phyloP scores from a whole-genome alignment of 2,888 invertebrate genomes.

The Pyrochroa serraticornis region DNA sequence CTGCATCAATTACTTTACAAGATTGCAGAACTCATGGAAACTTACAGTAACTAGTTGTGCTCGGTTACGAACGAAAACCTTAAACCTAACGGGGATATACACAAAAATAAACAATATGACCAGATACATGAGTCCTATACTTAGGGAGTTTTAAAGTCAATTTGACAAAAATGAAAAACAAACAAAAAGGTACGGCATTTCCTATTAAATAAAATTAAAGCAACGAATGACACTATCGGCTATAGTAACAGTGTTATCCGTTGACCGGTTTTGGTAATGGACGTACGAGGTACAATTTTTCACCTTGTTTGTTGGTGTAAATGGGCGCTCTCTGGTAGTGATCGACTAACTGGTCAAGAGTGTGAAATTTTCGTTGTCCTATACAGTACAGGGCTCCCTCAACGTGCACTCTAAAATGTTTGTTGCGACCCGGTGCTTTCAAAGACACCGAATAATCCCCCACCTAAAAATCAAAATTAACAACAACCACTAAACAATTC shows the following conservation, averaged over 20 bases:
- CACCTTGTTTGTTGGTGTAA: slow-evolving; percentile 96
- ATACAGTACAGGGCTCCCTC: slow-evolving; percentile 93
- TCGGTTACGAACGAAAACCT: slow-evolving; percentile 2
- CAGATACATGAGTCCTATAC: slow-evolving; percentile 35
- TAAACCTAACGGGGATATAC: slow-evolving; percentile 25
- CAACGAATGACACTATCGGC: slow-evolving; percentile 1
- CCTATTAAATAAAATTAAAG: slow-evolving; percentile 10
- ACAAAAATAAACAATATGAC: slow-evolving; percentile 43
- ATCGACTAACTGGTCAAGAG: slow-evolving; percentile 94
- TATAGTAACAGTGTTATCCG: slow-evolving; percentile 34
- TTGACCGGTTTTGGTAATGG: slow-evolving; percentile 76
- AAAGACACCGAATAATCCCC: slow-evolving; percentile 98
- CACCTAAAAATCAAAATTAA: slow-evolving; percentile 68
- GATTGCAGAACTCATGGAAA: slow-evolving; percentile 11
- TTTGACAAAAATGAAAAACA: slow-evolving; percentile 10
- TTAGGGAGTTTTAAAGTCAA: slow-evolving; percentile 18
- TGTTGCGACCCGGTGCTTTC: slow-evolving; percentile 97
- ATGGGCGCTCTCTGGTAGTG: slow-evolving; percentile 99
- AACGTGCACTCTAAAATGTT: slow-evolving; percentile 98
- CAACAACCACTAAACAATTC: background rate
- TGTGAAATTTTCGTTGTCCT: slow-evolving; percentile 96
- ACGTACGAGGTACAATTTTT: slow-evolving; percentile 95
- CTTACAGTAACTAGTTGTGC: slow-evolving; percentile 26
- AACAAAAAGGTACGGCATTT: background rate
- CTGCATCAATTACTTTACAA: slow-evolving; percentile 19